Evolutionary conservation across 2,888 invertebrate genomes (phyloP), one percentile per base, ranked within the genome.

Genomic region (Anticlea derivata): DNA sequence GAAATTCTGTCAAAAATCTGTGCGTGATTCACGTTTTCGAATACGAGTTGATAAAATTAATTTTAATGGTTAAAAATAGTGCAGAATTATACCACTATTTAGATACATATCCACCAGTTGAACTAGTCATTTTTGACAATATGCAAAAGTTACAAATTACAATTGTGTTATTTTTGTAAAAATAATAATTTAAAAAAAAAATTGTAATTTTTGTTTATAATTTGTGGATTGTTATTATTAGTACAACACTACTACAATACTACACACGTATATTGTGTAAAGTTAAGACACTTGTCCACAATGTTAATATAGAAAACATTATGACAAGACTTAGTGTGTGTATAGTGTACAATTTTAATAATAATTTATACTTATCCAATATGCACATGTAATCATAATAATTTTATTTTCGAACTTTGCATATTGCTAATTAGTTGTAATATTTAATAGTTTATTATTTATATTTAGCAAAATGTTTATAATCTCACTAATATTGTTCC

Each of bases 91-190:
- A 56, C 40, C 48, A 40, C 33, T 43, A 11, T 13, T 46, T 33
- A 48, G 33, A 78, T 70, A 83, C 83, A 84, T 84, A 84, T 83
- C 83, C 83, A 80, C 76, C 81, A 73, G 62, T 64, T 68, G 55
- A 72, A 30, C 41, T 55, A 58, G 48, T 41, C 43, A 41, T 29
- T 17, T 26, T 43, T 38, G 23, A 43, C 47, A 35, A 26, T 26
- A 35, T 34, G 22, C 6, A 33, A 22, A 29, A 29, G 7, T 12
- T 22, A 45, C 8, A 13, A 27, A 11, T n/a, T n/a, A 37, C 23
- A 4, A n/a, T 13, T 23, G 37, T 43, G 30, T 41, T 3, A 20
- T 11, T 45, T 43, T 43, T 41, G 31, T 31, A 31, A 11, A 11
- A 22, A 11, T 22, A n/a, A n/a, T 5, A 17, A 6, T 17, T 27